These are phyloP conservation scores for Plecotus auritus DNA, from an alignment of 2,113 vertebrate genomes.

Conservation along the genomic window DNA sequence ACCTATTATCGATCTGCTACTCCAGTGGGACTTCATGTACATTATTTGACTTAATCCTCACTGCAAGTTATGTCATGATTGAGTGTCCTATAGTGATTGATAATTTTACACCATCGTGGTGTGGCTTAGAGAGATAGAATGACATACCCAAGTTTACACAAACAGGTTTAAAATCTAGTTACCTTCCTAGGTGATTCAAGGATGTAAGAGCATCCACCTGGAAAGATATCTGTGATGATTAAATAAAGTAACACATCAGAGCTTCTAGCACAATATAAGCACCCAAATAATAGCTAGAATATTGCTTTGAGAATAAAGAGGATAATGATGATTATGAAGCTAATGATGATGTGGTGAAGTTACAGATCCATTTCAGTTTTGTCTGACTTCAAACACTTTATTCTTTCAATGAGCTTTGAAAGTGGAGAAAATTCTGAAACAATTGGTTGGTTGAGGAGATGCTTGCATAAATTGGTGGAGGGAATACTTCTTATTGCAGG, in stretches of 20 bases:
- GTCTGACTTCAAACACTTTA: not conserved
- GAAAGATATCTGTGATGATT: not conserved
- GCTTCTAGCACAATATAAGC: not conserved
- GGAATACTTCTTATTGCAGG: not conserved
- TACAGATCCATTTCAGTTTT: not conserved
- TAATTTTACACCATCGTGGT: not conserved
- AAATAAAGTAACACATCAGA: not conserved
- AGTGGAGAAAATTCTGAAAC: not conserved
- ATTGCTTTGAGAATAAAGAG: not conserved
- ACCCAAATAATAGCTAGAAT: not conserved
- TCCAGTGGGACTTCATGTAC: not conserved
- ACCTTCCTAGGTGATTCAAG: not conserved
- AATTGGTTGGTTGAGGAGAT: not conserved
- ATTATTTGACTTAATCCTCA: not conserved
- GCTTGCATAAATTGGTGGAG: not conserved
- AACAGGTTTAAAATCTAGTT: not conserved
- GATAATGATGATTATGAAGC: not conserved
- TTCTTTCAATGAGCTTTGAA: not conserved
- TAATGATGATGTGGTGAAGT: not conserved
- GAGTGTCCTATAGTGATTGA: not conserved
- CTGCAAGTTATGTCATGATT: not conserved
- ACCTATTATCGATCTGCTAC: not conserved
- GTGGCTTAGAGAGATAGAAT: not conserved
- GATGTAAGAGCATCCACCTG: not conserved
- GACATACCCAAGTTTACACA: not conserved